Conservation (phyloP, 2,888 invertebrate genomes). For the Hyles lineata region DNA sequence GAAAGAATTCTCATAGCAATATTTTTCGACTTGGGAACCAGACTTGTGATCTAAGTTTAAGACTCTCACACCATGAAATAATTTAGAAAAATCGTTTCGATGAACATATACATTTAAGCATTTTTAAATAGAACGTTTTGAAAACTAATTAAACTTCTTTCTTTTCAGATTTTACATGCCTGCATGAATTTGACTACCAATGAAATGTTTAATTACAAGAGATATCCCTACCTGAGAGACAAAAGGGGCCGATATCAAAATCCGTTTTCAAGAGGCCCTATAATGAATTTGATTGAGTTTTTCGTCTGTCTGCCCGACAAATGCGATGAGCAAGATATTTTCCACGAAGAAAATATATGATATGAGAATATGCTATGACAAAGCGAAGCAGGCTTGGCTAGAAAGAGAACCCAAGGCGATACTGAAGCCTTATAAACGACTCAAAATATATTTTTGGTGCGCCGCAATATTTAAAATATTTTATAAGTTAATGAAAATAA, state of each 20-base stretch:
- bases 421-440: background rate
- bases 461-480: background rate
- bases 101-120: too few relatives aligned
- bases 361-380: slow-evolving; percentile 54
- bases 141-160: slow-evolving; percentile 32
- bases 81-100: too few relatives aligned
- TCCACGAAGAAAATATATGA: slow-evolving; percentile 87
- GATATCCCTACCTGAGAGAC: slow-evolving; percentile 95
- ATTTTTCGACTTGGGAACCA: too few relatives aligned
- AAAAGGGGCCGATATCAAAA: slow-evolving; percentile 95
- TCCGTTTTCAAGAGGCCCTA: slow-evolving; percentile 95
- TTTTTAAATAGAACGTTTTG: background rate
- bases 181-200: slow-evolving; percentile 97
- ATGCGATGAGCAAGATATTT: slow-evolving; percentile 89
- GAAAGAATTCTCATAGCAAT: too few relatives aligned
- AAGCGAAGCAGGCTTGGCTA: slow-evolving; percentile 33
- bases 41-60: too few relatives aligned
- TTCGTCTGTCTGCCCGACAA: slow-evolving; percentile 94
- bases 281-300: slow-evolving; percentile 94
- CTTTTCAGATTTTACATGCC: slow-evolving; percentile 92
- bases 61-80: too few relatives aligned
- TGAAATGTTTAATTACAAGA: slow-evolving; percentile 97
- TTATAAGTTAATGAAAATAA: background rate
- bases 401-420: slow-evolving; percentile 37
- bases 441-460: background rate